Evolutionary conservation across 2,797 vertebrate species (phyloP), one percentile per base, ranked within the genome.

Genomic region (Liasis olivaceus): DNA sequence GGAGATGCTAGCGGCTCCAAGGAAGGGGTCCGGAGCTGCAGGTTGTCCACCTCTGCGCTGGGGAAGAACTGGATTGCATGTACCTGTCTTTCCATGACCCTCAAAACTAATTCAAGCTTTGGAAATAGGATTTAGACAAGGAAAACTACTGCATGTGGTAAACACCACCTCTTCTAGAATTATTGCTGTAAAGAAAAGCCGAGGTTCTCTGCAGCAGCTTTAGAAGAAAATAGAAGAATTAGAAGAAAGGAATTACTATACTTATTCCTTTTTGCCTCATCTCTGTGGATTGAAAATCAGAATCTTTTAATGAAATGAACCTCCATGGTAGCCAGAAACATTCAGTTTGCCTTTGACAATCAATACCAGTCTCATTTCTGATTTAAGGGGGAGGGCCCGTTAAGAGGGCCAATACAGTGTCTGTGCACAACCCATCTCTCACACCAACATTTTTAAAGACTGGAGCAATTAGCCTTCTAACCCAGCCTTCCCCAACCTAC

Each of bases 391-490:
- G 56, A 72, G 60, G 14, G n/a, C 14, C 51, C 54, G 28, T 28
- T 64, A 85, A 54, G 36, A 42, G 54, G 36, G 36, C 89, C 72
- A 89, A 36, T 62, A 51, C 7, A 24, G 36, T 60, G 28, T 24
- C 5, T 36, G 9, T 9, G 42, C 36, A 51, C 62, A 26, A 89
- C n/a, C 85, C 1, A 0, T 58, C 59, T 22, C 26, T 92, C n/a
- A 62, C 36, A 14, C 56, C 24, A 63, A 63, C 28, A 31, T 95
- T 94, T 95, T 81, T 92, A 95, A 60, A 56, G 64, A 47, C 91
- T 42, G 36, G 72, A 24, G 36, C 36, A 81, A 81, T 17, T 36
- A 72, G 31, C n/a, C 14, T 77, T 77, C 72, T 77, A 42, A 47
- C 1, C 72, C 36, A 81, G 20, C 36, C 36, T 81, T 81, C 2